A percentile compares a stretch with the other conserved stretches of the same genome.
phyloP scores from a whole-genome alignment of 2,797 vertebrate genomes.

The Huso huso region DNA sequence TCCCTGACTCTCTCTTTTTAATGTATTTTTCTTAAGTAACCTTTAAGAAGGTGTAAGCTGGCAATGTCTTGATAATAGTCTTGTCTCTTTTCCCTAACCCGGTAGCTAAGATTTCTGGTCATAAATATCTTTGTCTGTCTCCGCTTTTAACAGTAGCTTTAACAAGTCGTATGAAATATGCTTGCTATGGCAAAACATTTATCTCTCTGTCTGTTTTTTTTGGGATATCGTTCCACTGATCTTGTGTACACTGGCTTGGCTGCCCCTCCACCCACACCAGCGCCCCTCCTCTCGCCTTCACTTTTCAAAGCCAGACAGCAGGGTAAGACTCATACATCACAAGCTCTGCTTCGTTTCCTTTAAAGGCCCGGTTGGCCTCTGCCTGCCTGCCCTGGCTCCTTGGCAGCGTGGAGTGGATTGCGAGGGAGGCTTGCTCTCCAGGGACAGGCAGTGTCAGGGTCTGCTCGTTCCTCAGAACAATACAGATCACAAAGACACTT shows the following conservation, averaged over 20 bases:
- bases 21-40: neutral
- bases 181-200: neutral
- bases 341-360: too few relatives aligned
- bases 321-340: too few relatives aligned
- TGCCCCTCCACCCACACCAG: neutral
- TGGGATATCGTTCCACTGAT: neutral
- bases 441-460: too few relatives aligned
- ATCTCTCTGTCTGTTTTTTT: neutral
- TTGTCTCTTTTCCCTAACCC: neutral
- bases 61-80: neutral
- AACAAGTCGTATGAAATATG: too few relatives aligned
- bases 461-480: too few relatives aligned
- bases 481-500: too few relatives aligned
- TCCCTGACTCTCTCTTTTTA: neutral
- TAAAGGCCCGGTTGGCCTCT: too few relatives aligned
- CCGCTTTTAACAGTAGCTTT: too few relatives aligned
- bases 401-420: too few relatives aligned
- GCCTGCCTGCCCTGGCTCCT: too few relatives aligned
- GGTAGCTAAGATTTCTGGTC: conserved; percentile 14
- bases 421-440: too few relatives aligned
- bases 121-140: neutral
- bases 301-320: too few relatives aligned
- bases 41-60: neutral
- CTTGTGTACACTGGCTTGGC: neutral
- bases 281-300: neutral